These are phyloP conservation scores for Ecliptopera silaceata DNA, from an alignment of 2,888 invertebrate genomes.

Conservation along the genomic window DNA sequence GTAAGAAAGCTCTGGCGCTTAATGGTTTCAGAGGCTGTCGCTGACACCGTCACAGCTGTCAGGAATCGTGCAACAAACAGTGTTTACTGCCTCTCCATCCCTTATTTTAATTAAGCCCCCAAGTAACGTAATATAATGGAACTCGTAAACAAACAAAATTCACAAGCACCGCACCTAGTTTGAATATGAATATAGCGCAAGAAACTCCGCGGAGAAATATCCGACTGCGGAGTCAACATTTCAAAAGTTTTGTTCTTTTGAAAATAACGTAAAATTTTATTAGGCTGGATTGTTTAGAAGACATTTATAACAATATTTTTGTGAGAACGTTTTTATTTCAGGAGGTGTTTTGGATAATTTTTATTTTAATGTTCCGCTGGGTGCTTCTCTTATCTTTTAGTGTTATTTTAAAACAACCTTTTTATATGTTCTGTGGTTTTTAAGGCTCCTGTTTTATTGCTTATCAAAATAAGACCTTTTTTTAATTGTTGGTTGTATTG, in stretches of 20 bases:
- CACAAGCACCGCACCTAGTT: conserved; percentile 39
- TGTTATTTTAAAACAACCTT: conserved; percentile 19
- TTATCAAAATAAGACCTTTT: not conserved
- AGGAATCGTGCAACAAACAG: conserved; percentile 48
- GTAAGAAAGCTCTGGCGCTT: conserved; percentile 11
- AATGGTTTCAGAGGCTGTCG: conserved; percentile 20
- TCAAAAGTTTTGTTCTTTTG: conserved; percentile 30
- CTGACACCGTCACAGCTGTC: conserved; percentile 50
- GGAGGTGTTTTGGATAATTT: conserved; percentile 28
- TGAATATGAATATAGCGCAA: conserved; percentile 41
- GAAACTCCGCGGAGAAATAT: conserved; percentile 23
- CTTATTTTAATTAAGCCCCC: conserved; percentile 58
- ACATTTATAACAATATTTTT: conserved; percentile 30
- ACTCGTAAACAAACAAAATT: conserved; percentile 52
- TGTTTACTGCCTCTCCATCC: conserved; percentile 43
- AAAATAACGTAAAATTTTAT: conserved; percentile 36
- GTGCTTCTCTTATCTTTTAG: conserved; percentile 26
- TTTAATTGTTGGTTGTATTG: not conserved
- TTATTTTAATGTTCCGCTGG: conserved; percentile 26
- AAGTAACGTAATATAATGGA: conserved; percentile 52
- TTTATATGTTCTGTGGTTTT: not conserved
- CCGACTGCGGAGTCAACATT: conserved; percentile 17
- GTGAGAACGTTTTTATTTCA: conserved; percentile 30
- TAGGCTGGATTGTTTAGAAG: conserved; percentile 25
- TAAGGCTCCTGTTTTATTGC: not conserved